Base-by-base conservation (phyloP, 1,140 invertebrate genomes). In the Cryptotermes secundus region DNA sequence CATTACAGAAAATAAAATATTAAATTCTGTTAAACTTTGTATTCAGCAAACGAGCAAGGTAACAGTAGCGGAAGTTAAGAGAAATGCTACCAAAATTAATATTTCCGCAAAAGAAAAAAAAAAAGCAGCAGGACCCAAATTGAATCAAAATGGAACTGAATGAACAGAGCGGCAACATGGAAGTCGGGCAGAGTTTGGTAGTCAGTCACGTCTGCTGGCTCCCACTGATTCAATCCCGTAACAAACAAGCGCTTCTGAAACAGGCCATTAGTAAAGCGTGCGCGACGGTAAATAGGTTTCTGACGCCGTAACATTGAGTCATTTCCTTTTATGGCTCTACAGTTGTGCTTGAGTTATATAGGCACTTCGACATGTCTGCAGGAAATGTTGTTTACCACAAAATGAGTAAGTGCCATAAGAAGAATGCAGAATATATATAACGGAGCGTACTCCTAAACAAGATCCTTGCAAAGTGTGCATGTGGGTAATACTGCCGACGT, bases 241-340 rank as follows among this genome's bases (percentile, higher is more conserved):
- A 7, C 59, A 72, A 10, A 72, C n/a, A 72, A 72, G 7, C 9
- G 31, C 59, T 72, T 72, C 9, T 31, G 59, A 72, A 31, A 72
- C n/a, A 72, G 0, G 7, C n/a, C 59, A 72, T 72, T 49, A 72
- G 31, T 31, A 72, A 72, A 3, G 59, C 26, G 0, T 72, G n/a
- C 59, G 59, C 26, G 59, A 72, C 59, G n/a, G 59, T 72, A 72
- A 72, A 72, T 72, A 72, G 59, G 59, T 72, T 72, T 26, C n/a
- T 31, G 26, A 72, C 59, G 31, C 59, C 26, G 59, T 26, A 9
- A 31, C 59, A n/a, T 72, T 6, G 31, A 72, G 31, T 72, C 59
- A 4, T 72, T 4, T 14, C 14, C 14, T 26, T 59, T 31, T 31
- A 72, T 72, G 14, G 6, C 0, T 22, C 53, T 59, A 22, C 59